Evolutionary conservation across 2,888 invertebrate species (phyloP).

Genomic region (Sphaerophoria rueppellii): DNA sequence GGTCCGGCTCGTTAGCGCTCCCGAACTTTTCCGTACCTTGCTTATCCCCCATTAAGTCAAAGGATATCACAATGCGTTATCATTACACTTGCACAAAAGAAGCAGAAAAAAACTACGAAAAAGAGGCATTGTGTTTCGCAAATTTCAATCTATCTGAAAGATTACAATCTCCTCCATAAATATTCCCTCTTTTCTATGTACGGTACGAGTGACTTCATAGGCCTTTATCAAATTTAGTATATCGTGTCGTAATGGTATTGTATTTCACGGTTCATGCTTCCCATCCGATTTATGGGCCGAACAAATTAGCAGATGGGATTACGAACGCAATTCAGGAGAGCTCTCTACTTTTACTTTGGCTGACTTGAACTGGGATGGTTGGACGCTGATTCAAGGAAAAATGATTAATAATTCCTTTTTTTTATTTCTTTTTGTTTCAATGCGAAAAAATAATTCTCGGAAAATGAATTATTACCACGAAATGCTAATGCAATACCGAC

Average conservation of each 20-base stretch:
- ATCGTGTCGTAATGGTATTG: neutral
- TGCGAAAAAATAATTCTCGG: constrained; percentile 22
- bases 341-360: neutral
- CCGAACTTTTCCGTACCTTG: too few relatives aligned
- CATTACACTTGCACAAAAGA: constrained; percentile 47
- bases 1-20: too few relatives aligned
- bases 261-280: constrained; percentile 68
- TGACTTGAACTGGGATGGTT: neutral
- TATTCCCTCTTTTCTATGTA: neutral
- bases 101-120: constrained; percentile 26
- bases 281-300: constrained; percentile 57
- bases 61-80: constrained; percentile 29
- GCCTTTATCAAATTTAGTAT: too few relatives aligned
- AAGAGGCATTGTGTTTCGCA: constrained; percentile 65
- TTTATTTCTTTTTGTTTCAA: constrained; percentile 13
- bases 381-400: neutral
- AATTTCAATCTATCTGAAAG: constrained; percentile 62
- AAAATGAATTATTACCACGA: constrained; percentile 33
- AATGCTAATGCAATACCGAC: too few relatives aligned
- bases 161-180: constrained; percentile 53
- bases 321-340: neutral
- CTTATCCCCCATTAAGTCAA: constrained; percentile 18
- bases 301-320: constrained; percentile 70
- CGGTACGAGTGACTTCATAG: neutral
- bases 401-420: neutral